Evolutionary conservation across 2,888 invertebrate genomes (phyloP).

Genomic region (Troilus luridus): DNA sequence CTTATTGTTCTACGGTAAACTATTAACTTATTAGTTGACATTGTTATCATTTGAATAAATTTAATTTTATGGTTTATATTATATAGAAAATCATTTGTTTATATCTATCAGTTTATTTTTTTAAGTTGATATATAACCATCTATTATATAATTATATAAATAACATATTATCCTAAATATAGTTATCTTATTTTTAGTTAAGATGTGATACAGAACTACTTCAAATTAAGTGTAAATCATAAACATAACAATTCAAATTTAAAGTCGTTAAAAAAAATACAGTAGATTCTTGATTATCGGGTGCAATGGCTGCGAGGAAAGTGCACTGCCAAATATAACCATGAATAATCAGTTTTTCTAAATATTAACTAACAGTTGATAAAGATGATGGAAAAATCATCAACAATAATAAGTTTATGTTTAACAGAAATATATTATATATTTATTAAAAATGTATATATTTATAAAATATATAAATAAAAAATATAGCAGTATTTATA

Average conservation of each 20-base stretch:
- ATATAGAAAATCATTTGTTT: slow-evolving; percentile 11
- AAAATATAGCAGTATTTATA: too few relatives aligned
- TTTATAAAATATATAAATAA: too few relatives aligned
- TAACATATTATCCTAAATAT: not conserved
- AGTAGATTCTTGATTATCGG: not conserved
- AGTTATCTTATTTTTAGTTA: not conserved
- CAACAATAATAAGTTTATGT: too few relatives aligned
- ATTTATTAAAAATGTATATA: too few relatives aligned
- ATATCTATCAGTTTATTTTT: not conserved
- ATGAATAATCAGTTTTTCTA: too few relatives aligned
- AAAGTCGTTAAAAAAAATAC: not conserved
- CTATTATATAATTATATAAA: not conserved
- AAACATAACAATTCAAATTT: not conserved
- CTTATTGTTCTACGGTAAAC: not conserved
- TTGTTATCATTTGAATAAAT: not conserved
- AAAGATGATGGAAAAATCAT: too few relatives aligned
- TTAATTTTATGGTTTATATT: slow-evolving; percentile 12
- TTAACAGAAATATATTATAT: too few relatives aligned
- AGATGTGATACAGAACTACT: not conserved
- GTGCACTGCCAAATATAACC: too few relatives aligned
- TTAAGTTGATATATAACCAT: not conserved
- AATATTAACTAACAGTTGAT: too few relatives aligned
- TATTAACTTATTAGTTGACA: not conserved
- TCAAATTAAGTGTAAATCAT: not conserved
- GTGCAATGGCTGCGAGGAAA: too few relatives aligned